Conservation (phyloP, 37 sponge, comb jelly and placozoan genomes). For the Aphrocallistes beatrix region DNA sequence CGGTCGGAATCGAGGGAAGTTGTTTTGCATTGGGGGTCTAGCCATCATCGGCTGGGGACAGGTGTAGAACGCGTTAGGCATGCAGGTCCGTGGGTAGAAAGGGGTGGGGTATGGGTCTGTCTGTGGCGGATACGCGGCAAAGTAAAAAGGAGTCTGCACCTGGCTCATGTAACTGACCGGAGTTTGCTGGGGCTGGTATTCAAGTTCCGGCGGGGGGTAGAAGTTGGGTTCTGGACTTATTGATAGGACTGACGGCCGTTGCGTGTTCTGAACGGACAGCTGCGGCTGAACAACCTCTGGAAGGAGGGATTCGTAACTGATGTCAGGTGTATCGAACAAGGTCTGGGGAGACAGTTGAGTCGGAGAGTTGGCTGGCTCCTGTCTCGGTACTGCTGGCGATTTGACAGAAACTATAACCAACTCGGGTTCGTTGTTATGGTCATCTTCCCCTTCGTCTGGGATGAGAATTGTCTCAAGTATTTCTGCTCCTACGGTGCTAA, state of each 20-base stretch:
- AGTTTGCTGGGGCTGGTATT: background rate
- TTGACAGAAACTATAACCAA: background rate
- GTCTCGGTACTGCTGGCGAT: background rate
- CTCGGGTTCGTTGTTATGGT: background rate
- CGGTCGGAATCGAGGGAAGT: background rate
- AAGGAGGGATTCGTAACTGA: background rate
- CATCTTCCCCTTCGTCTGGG: background rate
- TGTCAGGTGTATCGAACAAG: background rate
- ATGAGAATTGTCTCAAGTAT: background rate
- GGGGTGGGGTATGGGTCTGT: background rate
- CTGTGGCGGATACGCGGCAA: background rate
- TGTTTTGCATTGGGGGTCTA: background rate
- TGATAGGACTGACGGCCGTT: background rate
- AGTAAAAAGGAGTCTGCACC: background rate
- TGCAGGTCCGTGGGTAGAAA: background rate
- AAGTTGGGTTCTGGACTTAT: background rate
- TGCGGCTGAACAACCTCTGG: background rate
- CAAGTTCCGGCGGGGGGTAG: background rate
- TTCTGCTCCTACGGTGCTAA: background rate
- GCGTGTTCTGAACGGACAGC: background rate
- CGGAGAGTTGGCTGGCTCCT: background rate
- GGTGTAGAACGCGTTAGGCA: background rate
- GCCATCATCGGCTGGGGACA: background rate
- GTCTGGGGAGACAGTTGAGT: background rate
- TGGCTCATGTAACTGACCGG: background rate